Conservation (phyloP, 2,888 invertebrate genomes). For the Thereva nobilitata region DNA sequence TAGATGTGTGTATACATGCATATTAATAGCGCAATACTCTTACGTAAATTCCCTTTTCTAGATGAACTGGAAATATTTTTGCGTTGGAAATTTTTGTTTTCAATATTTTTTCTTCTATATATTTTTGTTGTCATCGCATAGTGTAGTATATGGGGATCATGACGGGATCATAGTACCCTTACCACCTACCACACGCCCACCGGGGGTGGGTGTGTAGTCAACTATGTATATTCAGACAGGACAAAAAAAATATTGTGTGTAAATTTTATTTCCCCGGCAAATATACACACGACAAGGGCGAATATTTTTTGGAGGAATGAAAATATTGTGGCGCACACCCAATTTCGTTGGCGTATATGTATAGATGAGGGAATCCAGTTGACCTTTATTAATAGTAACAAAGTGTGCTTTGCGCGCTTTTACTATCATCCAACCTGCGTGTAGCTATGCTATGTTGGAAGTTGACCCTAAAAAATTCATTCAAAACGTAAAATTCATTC, state of each 20-base stretch:
- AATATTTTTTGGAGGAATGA: no score
- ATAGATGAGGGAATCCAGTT: slow-evolving; percentile 9
- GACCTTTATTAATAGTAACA: slow-evolving; percentile 35
- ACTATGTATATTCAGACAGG: no score
- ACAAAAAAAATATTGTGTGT: no score
- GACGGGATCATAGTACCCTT: no score
- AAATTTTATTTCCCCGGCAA: no score
- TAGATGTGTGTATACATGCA: slow-evolving; percentile 9
- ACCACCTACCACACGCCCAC: no score
- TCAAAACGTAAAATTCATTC: slow-evolving; percentile 34
- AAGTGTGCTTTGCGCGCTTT: slow-evolving; percentile 15
- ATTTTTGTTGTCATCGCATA: slow-evolving; percentile 3
- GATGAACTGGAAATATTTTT: slow-evolving; percentile 29
- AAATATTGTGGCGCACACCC: no score
- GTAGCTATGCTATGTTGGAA: background rate
- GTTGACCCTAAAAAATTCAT: slow-evolving; percentile 34
- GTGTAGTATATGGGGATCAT: no score
- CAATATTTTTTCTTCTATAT: background rate
- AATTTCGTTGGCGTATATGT: no score
- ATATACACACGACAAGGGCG: no score
- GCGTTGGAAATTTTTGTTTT: slow-evolving; percentile 22
- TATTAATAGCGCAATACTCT: slow-evolving; percentile 6
- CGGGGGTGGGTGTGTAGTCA: no score
- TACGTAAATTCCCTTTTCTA: slow-evolving; percentile 15
- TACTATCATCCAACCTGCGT: slow-evolving; percentile 21